Percentiles rank a stretch among this genome's conserved stretches.
Conservation (phyloP, 2,113 vertebrate species). For the Dendropsophus ebraccatus region DNA sequence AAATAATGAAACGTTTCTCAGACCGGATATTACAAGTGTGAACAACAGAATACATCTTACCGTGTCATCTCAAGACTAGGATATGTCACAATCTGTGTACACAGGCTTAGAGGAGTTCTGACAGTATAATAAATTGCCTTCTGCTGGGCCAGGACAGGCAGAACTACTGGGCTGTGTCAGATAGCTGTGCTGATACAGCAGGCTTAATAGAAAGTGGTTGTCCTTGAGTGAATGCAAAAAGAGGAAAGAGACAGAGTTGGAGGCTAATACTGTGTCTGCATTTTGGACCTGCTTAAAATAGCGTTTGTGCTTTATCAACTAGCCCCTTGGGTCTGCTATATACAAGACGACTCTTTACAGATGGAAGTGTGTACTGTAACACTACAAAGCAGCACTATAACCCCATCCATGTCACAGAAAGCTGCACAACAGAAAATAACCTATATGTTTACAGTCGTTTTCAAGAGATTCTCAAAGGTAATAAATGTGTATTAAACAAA, state of each 20-base stretch:
- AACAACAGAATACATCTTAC: slow-evolving; percentile 27
- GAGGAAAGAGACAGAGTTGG: background rate
- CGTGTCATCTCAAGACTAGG: slow-evolving; percentile 9
- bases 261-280: background rate
- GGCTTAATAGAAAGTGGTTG: slow-evolving; percentile 42
- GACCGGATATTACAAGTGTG: background rate
- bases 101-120: slow-evolving; percentile 31
- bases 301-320: background rate
- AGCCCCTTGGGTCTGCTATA: background rate
- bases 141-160: slow-evolving; percentile 33
- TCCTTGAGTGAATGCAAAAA: slow-evolving; percentile 32
- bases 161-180: slow-evolving; percentile 47
- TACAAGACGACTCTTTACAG: background rate
- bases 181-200: slow-evolving; percentile 48
- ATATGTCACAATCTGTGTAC: slow-evolving; percentile 37
- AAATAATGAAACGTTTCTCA: background rate
- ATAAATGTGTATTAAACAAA: background rate
- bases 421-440: background rate
- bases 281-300: slow-evolving; percentile 1
- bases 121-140: slow-evolving; percentile 54
- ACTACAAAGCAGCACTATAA: background rate
- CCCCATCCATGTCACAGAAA: background rate
- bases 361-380: background rate
- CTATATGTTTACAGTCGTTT: background rate
- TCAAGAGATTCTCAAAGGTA: background rate